Evolutionary conservation across 2,113 vertebrate species (phyloP).

Genomic region (Amblyornis subalaris): DNA sequence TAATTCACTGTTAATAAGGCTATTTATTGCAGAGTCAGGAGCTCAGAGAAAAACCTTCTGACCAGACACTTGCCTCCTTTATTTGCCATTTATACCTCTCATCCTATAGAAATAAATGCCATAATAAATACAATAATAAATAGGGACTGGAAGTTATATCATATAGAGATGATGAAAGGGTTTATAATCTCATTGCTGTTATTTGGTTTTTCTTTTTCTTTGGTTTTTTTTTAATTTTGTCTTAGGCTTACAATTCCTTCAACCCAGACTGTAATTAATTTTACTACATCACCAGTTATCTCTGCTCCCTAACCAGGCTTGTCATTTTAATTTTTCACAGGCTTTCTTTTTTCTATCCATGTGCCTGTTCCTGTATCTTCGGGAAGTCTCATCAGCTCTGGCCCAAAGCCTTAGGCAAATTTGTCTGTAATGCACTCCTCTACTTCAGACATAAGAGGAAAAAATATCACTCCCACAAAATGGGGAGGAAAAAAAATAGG

Average conservation of each 20-base stretch:
- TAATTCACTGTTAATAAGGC: neutral
- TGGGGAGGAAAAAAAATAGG: neutral
- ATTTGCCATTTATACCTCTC: neutral
- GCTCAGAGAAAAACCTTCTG: neutral
- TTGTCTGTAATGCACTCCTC: slow-evolving; percentile 32
- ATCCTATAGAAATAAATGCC: slow-evolving; percentile 10
- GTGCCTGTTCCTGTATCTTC: slow-evolving; percentile 49
- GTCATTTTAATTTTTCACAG: slow-evolving; percentile 71
- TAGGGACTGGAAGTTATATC: neutral
- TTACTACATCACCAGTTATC: slow-evolving; percentile 64
- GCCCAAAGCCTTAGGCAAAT: slow-evolving; percentile 57
- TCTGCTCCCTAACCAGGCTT: slow-evolving; percentile 58
- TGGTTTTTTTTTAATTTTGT: slow-evolving; percentile 50
- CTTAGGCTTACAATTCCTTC: slow-evolving; percentile 41
- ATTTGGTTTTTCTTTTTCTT: neutral
- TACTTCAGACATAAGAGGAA: slow-evolving; percentile 21
- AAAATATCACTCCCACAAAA: neutral
- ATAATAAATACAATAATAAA: slow-evolving; percentile 20
- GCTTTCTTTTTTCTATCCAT: slow-evolving; percentile 45
- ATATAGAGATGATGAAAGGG: slow-evolving; percentile 30
- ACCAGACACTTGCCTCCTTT: neutral
- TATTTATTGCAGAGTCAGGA: neutral
- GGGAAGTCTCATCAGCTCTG: slow-evolving; percentile 58
- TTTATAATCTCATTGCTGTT: slow-evolving; percentile 55
- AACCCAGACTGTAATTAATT: slow-evolving; percentile 60